Evolutionary conservation across 2,888 invertebrate genomes (phyloP), one percentile per base, ranked within the genome.

Genomic region (Globia sparganii): DNA sequence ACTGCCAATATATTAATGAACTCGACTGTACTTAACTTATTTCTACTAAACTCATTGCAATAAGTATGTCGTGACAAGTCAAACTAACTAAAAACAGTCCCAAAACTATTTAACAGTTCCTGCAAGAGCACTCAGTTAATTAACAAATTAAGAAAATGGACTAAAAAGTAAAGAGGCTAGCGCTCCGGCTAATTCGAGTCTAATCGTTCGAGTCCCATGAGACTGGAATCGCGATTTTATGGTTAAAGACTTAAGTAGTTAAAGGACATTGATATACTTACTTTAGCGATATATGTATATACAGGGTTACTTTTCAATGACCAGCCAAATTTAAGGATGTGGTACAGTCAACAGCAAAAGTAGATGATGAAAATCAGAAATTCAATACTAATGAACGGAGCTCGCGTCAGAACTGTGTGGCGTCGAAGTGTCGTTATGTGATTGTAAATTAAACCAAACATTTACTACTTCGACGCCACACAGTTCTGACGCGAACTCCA

Each of bases 81-180:
- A 81, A 72, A 58, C 34, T 65, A 83, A 71, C 2, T 59, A 3
- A 40, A 67, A 31, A 37, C 4, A 71, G 15, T 25, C 15, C 53
- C 8, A 34, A 75, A 59, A 74, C 62, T 82, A 70, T 34, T 62
- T 31, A 53, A 46, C 40, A 76, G 58, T 73, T 68, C 0, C 37
- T 61, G 37, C 69, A 73, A 78, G 83, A 77, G 74, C 69, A 64
- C 79, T 79, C 61, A 46, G 28, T 76, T 86, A 72, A 83, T 77
- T 72, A 31, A 66, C 69, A 76, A 83, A 76, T 84, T 83, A 83
- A 83, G 76, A 70, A 76, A 86, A 79, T 86, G 66, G 43, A 74
- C 74, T 66, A 13, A 62, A 46, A 37, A 61, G 53, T 61, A 34
- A 62, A 69, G 56, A 31, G 65, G 49, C 68, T 71, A 61, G 61